A percentile compares a stretch with the other conserved stretches of the same genome.
Evolutionary conservation across 2,888 invertebrate genomes (phyloP).

Genomic region (Beris morrisii): DNA sequence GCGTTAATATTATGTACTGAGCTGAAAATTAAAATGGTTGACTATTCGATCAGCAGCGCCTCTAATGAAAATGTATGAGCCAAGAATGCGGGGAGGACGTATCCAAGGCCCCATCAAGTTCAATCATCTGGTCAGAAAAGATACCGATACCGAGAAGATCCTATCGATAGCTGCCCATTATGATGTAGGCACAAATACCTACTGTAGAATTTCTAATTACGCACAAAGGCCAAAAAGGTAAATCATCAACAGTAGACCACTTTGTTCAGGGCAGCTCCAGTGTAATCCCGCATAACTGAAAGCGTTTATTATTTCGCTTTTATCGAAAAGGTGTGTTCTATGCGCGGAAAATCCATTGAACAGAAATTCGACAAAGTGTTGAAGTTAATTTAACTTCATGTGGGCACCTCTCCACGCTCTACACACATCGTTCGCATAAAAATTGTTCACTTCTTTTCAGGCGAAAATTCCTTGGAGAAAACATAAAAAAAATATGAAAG

Average conservation of each 20-base stretch:
- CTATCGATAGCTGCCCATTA: too few relatives aligned
- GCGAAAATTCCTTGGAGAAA: background rate
- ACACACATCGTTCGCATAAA: background rate
- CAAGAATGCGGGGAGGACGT: background rate
- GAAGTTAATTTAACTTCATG: constrained; percentile 1
- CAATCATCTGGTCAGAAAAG: background rate
- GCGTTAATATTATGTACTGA: constrained; percentile 45
- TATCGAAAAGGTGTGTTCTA: too few relatives aligned
- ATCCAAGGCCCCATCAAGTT: background rate
- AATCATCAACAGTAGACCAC: too few relatives aligned
- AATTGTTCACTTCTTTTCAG: background rate
- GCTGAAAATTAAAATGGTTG: constrained; percentile 9
- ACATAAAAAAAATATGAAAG: background rate
- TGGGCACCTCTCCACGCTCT: background rate
- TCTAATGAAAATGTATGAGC: background rate
- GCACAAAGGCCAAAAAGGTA: constrained; percentile 3
- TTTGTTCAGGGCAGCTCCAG: too few relatives aligned
- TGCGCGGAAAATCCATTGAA: too few relatives aligned
- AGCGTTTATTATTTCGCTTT: too few relatives aligned
- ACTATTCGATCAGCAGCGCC: background rate
- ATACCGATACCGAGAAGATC: background rate
- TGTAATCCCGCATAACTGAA: too few relatives aligned
- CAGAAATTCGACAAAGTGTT: background rate
- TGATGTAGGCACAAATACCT: too few relatives aligned
- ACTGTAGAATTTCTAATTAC: constrained; percentile 1